Evolutionary conservation across 2,888 invertebrate genomes (phyloP), one percentile per base, ranked within the genome.

Genomic region (Mongoloraphidia duomilia): DNA sequence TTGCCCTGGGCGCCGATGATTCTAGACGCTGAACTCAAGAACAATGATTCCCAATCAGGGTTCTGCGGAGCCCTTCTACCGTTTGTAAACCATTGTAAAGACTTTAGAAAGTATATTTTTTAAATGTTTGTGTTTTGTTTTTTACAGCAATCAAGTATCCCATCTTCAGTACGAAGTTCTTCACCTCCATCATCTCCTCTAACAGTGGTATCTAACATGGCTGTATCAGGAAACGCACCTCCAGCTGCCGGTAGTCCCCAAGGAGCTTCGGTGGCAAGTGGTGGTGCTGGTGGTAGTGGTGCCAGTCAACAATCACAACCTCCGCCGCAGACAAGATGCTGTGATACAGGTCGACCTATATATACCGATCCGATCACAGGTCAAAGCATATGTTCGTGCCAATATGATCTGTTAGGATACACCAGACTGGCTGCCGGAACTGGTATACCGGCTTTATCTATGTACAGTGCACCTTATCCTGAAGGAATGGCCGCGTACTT

Each of bases 271-370:
- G 63, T 61, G 71, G 67, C 67, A 64, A 62, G 72, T 61, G 60
- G 72, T 63, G 61, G 74, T 65, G 65, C 73, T 64, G 62, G 73
- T 61, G 63, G 71, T 57, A 68, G 68, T 54, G 64, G 74, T 53
- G 70, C 73, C 49, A 67, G 78, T 47, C 66, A 73, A 58, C 70
- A 70, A 44, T 69, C 74, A 42, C 66, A 72, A 49, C 70, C 76
- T 52, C 65, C 77, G 49, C 72, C 77, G 52, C 60, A 70, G 50
- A 57, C 60, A 53, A 71, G 89, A 60, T 91, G 93, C 74, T 91
- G 93, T 73, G 91, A 93, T 74, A 89, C 91, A 56, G 92, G 92
- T 57, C 79, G 92, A 61, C 84, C 91, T 55, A 80, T 92, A 65
- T 89, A 88, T 73, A 88, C 88, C 64, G 90, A 90, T 70, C 90